Base-by-base conservation (phyloP, 2,888 invertebrate genomes). In the Eurytoma adleriae region DNA sequence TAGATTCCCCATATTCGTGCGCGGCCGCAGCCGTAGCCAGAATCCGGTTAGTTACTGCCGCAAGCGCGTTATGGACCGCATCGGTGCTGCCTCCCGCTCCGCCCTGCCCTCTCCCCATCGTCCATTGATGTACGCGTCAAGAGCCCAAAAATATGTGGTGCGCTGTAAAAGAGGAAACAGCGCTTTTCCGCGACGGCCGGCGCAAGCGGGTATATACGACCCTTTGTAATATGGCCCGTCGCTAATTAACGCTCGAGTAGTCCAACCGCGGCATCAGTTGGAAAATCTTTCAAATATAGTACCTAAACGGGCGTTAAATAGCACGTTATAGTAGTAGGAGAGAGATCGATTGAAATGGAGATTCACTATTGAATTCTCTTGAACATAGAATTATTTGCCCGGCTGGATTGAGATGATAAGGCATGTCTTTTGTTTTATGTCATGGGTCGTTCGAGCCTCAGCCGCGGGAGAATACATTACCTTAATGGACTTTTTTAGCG, bases 11-110 rank as follows among this genome's bases (percentile, higher is more conserved):
- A 88, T 90, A 90, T 90, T 88, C 89, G 27, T 52, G 20, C n/a
- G 52, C 30, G 54, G 50, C 62, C 66, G 10, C 54, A 64, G 64
- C 64, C 64, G 48, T n/a, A 16, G 52, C 86, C 86, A 88, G 89
- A 88, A 90, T 90, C 90, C 90, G 88, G 89, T 90, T 90, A 90
- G 90, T 90, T 90, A 90, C 90, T 88, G 86, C 87, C 85, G 84
- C 40, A 40, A 10, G 40, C 84, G 87, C 86, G 89, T 89, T 89
- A 89, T 87, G 87, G 87, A 87, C 86, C 87, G 56, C 87, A 85
- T 85, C 87, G 87, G 85, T 84, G 84, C 86, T 84, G 83, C 85
- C 85, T 83, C 83, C 85, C 79, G 80, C 85, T 81, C 62, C 66
- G 13, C 24, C 24, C 24, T 2, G 84, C 84, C 81, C 69, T 69